Percentiles rank a stretch among this genome's conserved stretches.
phyloP scores from a whole-genome alignment of 1,140 invertebrate genomes.

The Drosophila sulfurigaster region DNA sequence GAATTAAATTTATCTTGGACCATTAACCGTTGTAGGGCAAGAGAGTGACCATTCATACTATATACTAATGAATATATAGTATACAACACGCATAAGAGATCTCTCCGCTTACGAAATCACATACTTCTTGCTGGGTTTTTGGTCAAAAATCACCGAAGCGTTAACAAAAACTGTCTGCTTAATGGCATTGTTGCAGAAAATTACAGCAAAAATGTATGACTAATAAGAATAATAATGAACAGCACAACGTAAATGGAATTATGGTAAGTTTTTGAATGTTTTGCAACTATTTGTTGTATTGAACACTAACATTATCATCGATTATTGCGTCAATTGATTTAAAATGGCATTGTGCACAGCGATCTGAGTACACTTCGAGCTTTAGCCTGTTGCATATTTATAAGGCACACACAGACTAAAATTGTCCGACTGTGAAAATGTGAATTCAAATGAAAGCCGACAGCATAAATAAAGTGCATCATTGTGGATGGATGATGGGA shows the following conservation, averaged over 20 bases:
- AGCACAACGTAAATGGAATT: background rate
- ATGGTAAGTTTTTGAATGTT: conserved; percentile 1
- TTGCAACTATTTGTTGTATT: conserved; percentile 29
- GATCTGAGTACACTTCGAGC: conserved; percentile 27
- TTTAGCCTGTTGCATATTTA: conserved; percentile 61
- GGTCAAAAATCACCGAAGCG: conserved; percentile 30
- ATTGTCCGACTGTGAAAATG: conserved; percentile 59
- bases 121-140: conserved; percentile 6
- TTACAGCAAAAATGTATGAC: conserved; percentile 2
- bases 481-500: background rate
- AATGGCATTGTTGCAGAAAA: background rate
- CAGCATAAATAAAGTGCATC: conserved; percentile 42
- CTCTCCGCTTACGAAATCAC: background rate
- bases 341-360: conserved; percentile 15
- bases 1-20: background rate
- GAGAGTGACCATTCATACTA: background rate
- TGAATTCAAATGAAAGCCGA: conserved; percentile 46
- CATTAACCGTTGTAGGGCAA: background rate
- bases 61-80: background rate
- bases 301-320: background rate
- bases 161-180: conserved; percentile 8
- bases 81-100: background rate
- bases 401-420: conserved; percentile 39
- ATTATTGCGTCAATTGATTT: conserved; percentile 4
- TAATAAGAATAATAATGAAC: conserved; percentile 25